phyloP scores from a whole-genome alignment of 2,113 vertebrate genomes.

The Chlorocebus sabaeus region DNA sequence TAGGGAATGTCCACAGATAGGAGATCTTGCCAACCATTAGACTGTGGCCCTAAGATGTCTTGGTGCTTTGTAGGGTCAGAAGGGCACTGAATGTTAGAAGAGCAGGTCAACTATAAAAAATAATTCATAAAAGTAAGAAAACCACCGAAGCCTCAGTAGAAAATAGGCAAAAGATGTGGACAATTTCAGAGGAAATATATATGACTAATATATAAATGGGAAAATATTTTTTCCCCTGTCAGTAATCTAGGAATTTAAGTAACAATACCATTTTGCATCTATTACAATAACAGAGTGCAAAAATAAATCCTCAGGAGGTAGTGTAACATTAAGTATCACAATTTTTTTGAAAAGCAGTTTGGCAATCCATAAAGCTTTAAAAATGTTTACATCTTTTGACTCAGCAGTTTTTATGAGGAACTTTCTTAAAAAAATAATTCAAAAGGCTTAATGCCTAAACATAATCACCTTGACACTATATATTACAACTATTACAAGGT shows the following conservation, averaged over 20 bases:
- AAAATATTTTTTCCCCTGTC: background rate
- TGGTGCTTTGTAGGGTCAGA: background rate
- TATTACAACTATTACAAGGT: background rate
- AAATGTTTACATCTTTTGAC: background rate
- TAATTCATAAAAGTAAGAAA: background rate
- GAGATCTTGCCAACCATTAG: background rate
- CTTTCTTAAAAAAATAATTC: slow-evolving; percentile 29
- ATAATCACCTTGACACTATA: background rate
- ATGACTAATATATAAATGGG: background rate
- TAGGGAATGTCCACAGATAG: background rate
- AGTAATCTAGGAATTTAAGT: slow-evolving; percentile 17
- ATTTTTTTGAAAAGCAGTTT: background rate
- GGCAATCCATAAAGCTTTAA: background rate
- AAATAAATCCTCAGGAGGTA: background rate
- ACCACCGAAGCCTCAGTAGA: background rate
- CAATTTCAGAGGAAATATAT: background rate
- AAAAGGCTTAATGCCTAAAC: background rate
- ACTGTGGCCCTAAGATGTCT: background rate
- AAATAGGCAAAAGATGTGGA: background rate
- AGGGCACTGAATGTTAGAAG: background rate
- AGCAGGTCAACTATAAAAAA: background rate
- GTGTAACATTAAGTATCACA: background rate
- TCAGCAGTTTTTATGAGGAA: slow-evolving; percentile 26
- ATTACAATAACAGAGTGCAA: background rate
- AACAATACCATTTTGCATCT: background rate